Conservation (phyloP, 2,113 vertebrate genomes). For the Calonectris borealis region DNA sequence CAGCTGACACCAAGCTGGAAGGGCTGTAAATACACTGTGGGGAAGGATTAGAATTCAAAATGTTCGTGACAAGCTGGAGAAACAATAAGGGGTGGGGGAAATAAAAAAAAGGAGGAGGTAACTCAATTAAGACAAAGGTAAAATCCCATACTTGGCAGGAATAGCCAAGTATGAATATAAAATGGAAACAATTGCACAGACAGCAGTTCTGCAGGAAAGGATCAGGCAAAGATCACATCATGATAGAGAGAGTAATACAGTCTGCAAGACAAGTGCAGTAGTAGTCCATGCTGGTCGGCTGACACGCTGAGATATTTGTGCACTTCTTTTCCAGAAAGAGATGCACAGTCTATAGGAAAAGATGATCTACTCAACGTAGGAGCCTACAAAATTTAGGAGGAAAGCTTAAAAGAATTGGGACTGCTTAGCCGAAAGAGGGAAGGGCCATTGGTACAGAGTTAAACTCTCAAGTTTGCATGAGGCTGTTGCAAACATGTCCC, state of each 20-base stretch:
- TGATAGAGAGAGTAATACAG: neutral
- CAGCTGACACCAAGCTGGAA: constrained; percentile 31
- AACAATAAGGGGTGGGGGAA: neutral
- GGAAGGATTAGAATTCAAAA: constrained; percentile 43
- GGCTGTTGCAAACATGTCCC: neutral
- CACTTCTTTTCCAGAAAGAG: neutral
- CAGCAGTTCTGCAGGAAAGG: neutral
- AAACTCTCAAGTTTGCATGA: neutral
- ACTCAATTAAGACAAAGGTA: neutral
- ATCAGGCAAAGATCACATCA: neutral
- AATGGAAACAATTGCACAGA: neutral
- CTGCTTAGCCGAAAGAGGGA: neutral
- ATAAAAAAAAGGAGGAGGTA: neutral
- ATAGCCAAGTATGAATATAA: neutral
- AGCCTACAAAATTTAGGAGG: neutral
- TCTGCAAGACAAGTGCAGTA: neutral
- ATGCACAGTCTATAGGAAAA: neutral
- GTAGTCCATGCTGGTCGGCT: neutral
- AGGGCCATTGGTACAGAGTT: neutral
- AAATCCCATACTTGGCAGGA: neutral
- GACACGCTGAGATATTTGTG: neutral
- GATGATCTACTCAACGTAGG: accelerated
- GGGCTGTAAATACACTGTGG: constrained; percentile 9
- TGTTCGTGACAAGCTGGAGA: neutral
- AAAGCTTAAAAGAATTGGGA: neutral